A percentile compares a stretch with the other conserved stretches of the same genome.
Conservation (phyloP, 2,888 invertebrate genomes). For the Eulithis testata region DNA sequence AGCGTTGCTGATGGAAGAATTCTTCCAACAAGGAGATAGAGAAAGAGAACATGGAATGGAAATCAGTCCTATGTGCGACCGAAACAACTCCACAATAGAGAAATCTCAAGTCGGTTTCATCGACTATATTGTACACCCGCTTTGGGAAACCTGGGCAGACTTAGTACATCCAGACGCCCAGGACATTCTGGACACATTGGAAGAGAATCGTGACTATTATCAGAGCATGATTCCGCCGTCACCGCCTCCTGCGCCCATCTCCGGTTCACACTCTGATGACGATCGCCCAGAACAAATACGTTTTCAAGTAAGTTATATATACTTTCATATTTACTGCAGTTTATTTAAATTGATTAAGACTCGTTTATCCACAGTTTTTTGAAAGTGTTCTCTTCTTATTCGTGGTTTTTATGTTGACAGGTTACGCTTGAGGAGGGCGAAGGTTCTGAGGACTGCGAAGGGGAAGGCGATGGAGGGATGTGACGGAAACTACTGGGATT, state of each 20-base stretch:
- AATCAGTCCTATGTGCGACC: constrained; percentile 99
- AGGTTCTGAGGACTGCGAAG: constrained; percentile 86
- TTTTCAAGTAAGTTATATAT: constrained; percentile 85
- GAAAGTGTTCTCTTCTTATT: constrained; percentile 2
- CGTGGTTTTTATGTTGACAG: constrained; percentile 64
- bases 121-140: constrained; percentile 99
- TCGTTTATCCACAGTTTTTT: too few relatives aligned
- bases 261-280: constrained; percentile 78
- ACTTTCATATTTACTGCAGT: background rate
- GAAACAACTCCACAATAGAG: constrained; percentile 98
- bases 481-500: constrained; percentile 97
- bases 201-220: constrained; percentile 99
- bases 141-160: constrained; percentile 99
- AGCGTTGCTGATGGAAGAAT: constrained; percentile 98
- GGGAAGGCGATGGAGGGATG: constrained; percentile 88
- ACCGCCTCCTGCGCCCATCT: constrained; percentile 87
- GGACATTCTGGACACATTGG: constrained; percentile 98
- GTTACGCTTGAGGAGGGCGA: constrained; percentile 95
- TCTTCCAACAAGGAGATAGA: constrained; percentile 98
- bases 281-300: constrained; percentile 89
- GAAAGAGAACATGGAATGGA: constrained; percentile 98
- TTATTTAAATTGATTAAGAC: background rate
- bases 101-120: constrained; percentile 99
- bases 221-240: constrained; percentile 97
- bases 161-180: constrained; percentile 99